Base-by-base conservation (phyloP, 2,888 invertebrate genomes). In the Tridacna crocea region DNA sequence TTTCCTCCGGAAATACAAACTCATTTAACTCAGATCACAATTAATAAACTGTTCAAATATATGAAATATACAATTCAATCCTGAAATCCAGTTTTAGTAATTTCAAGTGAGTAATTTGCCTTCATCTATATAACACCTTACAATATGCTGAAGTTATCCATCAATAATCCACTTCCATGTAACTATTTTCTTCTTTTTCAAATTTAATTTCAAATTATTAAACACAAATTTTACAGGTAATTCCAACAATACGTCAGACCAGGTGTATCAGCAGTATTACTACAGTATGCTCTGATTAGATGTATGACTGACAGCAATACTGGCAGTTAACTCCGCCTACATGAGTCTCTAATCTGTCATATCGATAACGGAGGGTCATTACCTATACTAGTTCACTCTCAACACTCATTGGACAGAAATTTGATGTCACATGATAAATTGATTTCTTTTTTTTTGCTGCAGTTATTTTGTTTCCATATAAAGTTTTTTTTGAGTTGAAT, bases 331-430 rank as follows among this genome's bases (percentile, higher is more conserved):
- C 82, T 75, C 82, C 82, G 72, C 46, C 75, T 48, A 24, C 27
- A 12, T n/a, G 26, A 68, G 66, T 79, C 63, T 76, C 73, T 82
- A 73, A 82, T 82, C 79, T 51, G 76, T 79, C 82, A 82, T 79
- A 82, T 82, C 82, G 63, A 82, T 82, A 82, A 79, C 79, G 72
- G 61, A 80, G 63, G 80, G 72, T 72, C 70, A 70, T 70, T 36
- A 36, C 46, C 46, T 66, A 15, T 11, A 19, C 27, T 36, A 66
- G 17, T 66, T 12, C n/a, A 66, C 27, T 26, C 46, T 61, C 61
- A n/a, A 61, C 61, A 61, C 61, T 22, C 24, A 19, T n/a, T 61
- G 12, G 61, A 13, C 12, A 17, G 22, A 13, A 26, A n/a, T 61
- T 61, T 26, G 24, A 13, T 61, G 61, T 61, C 61, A 61, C 24